A percentile compares a stretch with the other conserved stretches of the same genome.
Conservation (phyloP, 2,888 invertebrate genomes). For the Cerastoderma edule region DNA sequence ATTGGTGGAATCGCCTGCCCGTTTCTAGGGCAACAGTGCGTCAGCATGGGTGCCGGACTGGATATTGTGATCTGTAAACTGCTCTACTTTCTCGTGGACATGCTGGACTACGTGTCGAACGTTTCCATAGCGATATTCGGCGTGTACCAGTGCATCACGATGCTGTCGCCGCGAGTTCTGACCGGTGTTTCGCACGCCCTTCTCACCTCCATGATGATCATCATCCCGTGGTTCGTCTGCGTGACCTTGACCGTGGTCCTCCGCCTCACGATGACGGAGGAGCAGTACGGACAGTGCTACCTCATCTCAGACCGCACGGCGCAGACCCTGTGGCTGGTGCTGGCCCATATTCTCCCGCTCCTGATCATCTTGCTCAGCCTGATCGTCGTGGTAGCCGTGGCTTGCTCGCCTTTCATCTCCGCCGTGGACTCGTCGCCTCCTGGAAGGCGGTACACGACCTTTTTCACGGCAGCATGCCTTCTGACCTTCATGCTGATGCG, state of each 20-base stretch:
- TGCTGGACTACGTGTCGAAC: conserved; percentile 48
- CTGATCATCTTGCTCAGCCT: conserved; percentile 37
- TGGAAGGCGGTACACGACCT: conserved; percentile 31
- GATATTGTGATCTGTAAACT: conserved; percentile 48
- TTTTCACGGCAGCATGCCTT: conserved; percentile 48
- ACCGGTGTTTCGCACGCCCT: conserved; percentile 51
- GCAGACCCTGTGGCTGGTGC: conserved; percentile 46
- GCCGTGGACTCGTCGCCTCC: conserved; percentile 32
- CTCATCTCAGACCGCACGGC: conserved; percentile 49
- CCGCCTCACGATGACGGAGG: conserved; percentile 58
- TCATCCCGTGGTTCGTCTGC: conserved; percentile 55
- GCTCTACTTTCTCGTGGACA: conserved; percentile 39
- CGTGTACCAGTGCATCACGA: conserved; percentile 46
- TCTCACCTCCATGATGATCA: conserved; percentile 48
- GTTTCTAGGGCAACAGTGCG: conserved; percentile 43
- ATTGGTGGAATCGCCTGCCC: conserved; percentile 48
- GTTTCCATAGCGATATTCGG: conserved; percentile 53
- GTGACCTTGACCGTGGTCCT: conserved; percentile 47
- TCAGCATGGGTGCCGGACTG: conserved; percentile 24
- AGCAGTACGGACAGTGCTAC: conserved; percentile 52
- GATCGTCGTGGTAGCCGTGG: conserved; percentile 29
- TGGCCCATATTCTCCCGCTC: conserved; percentile 43
- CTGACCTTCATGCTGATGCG: conserved; percentile 35
- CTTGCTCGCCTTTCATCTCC: conserved; percentile 24
- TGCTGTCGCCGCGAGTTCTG: conserved; percentile 46